These are phyloP conservation scores for Odontocerum albicorne DNA, from an alignment of 2,888 invertebrate species.

Conservation along the genomic window DNA sequence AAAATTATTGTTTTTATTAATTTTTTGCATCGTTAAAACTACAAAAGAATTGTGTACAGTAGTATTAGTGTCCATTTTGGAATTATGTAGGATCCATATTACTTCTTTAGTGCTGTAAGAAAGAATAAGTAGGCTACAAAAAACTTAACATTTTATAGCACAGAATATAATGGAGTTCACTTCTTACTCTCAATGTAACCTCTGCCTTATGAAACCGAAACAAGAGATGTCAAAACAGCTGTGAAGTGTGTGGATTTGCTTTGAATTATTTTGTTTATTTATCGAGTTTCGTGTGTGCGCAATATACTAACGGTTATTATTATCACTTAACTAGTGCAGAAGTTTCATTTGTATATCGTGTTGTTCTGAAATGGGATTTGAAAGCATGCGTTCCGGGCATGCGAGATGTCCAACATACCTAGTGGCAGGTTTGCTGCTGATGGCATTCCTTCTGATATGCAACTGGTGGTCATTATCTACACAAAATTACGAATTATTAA, in stretches of 20 bases:
- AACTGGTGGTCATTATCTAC: constrained; percentile 36
- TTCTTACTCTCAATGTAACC: background rate
- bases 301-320: background rate
- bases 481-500: constrained; percentile 33
- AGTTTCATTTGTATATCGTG: constrained; percentile 1
- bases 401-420: constrained; percentile 31
- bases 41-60: no score
- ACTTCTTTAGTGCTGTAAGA: no score
- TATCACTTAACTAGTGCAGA: constrained; percentile 3
- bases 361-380: constrained; percentile 33
- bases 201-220: constrained; percentile 1
- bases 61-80: no score
- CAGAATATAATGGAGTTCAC: no score
- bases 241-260: constrained; percentile 6
- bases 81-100: no score
- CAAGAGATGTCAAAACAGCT: constrained; percentile 17
- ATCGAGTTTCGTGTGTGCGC: background rate
- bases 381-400: constrained; percentile 32
- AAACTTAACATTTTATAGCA: no score
- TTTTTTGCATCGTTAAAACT: no score
- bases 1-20: no score
- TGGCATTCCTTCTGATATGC: constrained; percentile 31
- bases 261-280: constrained; percentile 12
- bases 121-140: no score
- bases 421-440: constrained; percentile 23